Percentiles rank a stretch among this genome's conserved stretches.
Conservation (phyloP, 2,888 invertebrate genomes). For the Noctuana brunneofusca region DNA sequence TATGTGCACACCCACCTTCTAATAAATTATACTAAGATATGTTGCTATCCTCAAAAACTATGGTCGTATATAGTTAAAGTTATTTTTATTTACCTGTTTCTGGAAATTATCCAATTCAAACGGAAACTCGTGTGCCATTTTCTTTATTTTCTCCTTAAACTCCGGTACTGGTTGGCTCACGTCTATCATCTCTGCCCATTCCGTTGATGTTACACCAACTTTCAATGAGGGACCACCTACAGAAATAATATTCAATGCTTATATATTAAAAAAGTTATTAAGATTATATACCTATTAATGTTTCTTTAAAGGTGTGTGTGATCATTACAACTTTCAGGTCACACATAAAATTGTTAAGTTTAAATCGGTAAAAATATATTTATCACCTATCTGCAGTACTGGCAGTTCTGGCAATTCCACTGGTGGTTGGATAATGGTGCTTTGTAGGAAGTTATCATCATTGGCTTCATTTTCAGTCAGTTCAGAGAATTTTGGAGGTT, state of each 20-base stretch:
- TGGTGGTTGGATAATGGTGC: slow-evolving; percentile 64
- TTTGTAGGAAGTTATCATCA: slow-evolving; percentile 69
- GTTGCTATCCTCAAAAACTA: no score
- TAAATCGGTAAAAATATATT: background rate
- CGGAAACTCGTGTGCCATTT: slow-evolving; percentile 92
- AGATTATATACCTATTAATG: no score
- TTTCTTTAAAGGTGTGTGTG: no score
- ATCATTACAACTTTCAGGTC: no score
- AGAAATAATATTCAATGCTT: slow-evolving; percentile 4
- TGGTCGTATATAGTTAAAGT: no score
- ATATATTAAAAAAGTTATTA: background rate
- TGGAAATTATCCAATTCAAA: slow-evolving; percentile 99
- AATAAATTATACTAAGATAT: background rate
- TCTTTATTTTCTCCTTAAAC: slow-evolving; percentile 90
- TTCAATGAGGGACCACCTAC: slow-evolving; percentile 82
- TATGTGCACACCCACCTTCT: no score
- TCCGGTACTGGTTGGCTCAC: slow-evolving; percentile 90
- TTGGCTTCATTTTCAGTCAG: slow-evolving; percentile 48
- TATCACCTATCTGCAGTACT: slow-evolving; percentile 75
- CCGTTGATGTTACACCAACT: slow-evolving; percentile 79
- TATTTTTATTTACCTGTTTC: slow-evolving; percentile 86
- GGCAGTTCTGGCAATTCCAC: slow-evolving; percentile 79
- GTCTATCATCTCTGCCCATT: slow-evolving; percentile 95
- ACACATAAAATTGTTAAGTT: no score
- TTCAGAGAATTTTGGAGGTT: slow-evolving; percentile 43